Evolutionary conservation across 2,797 vertebrate species (phyloP).

Genomic region (Gymnocypris eckloni): DNA sequence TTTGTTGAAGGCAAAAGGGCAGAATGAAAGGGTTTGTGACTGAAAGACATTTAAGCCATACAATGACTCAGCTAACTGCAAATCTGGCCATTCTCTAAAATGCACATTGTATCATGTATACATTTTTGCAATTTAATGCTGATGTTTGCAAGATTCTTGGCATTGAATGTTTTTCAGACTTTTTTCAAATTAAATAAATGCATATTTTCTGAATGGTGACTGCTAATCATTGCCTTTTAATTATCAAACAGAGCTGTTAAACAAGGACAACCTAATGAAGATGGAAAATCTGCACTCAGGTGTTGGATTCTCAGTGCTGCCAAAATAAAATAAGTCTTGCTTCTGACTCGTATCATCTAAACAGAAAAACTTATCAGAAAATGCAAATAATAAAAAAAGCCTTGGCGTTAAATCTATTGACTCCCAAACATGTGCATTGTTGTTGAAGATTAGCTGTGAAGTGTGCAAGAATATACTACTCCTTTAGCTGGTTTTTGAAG

Average conservation of each 20-base stretch:
- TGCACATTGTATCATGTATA: neutral
- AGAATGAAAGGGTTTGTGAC: neutral
- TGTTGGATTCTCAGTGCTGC: neutral
- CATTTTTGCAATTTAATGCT: neutral
- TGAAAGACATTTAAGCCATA: neutral
- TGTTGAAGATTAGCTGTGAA: neutral
- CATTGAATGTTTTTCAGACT: neutral
- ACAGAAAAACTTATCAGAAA: neutral
- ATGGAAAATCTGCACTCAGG: neutral
- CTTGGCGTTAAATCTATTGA: neutral
- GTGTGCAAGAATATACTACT: neutral
- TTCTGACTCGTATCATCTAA: neutral
- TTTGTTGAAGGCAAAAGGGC: neutral
- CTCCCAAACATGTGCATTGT: neutral
- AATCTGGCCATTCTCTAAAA: neutral
- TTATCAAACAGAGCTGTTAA: neutral
- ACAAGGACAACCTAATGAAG: neutral
- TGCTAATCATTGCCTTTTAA: neutral
- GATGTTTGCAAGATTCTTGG: neutral
- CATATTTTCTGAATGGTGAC: neutral
- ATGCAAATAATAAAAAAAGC: neutral
- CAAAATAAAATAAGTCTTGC: neutral
- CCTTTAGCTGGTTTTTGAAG: neutral
- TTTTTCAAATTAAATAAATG: neutral
- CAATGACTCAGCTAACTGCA: neutral